Evolutionary conservation across 1,140 invertebrate species (phyloP), one percentile per base, ranked within the genome.

Genomic region (Drosophila pallidifrons): DNA sequence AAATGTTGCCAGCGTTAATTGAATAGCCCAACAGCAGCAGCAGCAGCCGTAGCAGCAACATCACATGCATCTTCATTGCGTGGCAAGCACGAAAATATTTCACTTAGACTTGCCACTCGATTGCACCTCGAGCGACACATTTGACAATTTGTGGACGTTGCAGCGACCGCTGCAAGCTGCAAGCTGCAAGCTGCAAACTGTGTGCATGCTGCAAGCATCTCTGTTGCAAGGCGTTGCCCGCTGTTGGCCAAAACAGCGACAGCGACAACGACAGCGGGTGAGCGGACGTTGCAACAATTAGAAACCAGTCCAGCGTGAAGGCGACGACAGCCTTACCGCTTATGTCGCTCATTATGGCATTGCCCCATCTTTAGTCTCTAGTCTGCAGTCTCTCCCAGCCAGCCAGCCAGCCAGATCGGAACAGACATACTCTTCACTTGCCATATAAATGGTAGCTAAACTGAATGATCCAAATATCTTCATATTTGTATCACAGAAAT

Each of bases 1-100:
- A 83, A 83, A 70, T 70, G 49, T 54, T 70, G 67, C 49, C 52
- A 49, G 49, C 58, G 67, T 49, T 70, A 63, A 70, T 63, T 70
- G 58, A 70, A 70, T 70, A 66, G 35, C 25, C 16, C 8, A 43
- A 43, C 20, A 25, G 20, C 20, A 13, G 41, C 41, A 43, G 41
- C 41, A 43, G 41, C 11, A 25, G 3, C 20, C 3, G 20, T 25
- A 49, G 3, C 8, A 25, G 10, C 8, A 10, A 13, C 11, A 11
- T 16, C 25, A 15, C 58, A 67, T 68, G 57, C 57, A 38, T 47
- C 51, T 69, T 47, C 49, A 32, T 68, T 69, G 55, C 57, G 65
- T 63, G 65, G 47, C 38, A 74, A 52, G 55, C 54, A 59, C 54
- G 35, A 13, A 58, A 67, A 68, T 49, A 58, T 65, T 72, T 72